These are phyloP conservation scores for Drosophila putrida DNA, from an alignment of 2,888 invertebrate genomes.

Conservation along the genomic window DNA sequence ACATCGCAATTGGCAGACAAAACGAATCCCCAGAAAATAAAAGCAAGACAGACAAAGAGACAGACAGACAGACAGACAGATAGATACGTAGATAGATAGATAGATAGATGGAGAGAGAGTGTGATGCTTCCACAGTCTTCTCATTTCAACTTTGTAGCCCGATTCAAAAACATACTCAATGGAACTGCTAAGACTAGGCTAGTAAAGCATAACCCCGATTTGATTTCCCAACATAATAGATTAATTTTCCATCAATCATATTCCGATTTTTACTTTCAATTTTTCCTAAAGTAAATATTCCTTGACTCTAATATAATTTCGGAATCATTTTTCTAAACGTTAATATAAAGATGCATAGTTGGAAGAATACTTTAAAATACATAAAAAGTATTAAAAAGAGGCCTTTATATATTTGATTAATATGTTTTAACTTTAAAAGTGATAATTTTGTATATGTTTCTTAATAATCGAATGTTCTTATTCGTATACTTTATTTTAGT, in stretches of 20 bases:
- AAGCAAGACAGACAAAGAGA: no score
- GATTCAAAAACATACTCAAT: constrained; percentile 31
- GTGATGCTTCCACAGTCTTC: constrained; percentile 13
- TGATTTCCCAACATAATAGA: no score
- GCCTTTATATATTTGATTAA: not conserved
- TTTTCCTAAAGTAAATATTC: not conserved
- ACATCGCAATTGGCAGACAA: constrained; percentile 76
- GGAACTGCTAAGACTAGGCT: constrained; percentile 33
- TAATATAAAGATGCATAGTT: no score
- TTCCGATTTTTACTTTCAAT: no score
- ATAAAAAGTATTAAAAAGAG: no score
- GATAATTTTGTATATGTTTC: no score
- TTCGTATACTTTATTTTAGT: no score
- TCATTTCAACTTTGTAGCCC: constrained; percentile 24
- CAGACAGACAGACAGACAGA: constrained; percentile 1
- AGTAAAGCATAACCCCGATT: not conserved
- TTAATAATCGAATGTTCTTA: no score
- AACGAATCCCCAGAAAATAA: constrained; percentile 17
- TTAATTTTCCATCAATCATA: no score
- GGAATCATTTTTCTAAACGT: no score
- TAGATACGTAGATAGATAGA: not conserved
- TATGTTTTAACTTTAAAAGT: not conserved
- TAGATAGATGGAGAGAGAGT: constrained; percentile 9
- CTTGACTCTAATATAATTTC: no score
- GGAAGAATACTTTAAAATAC: no score